phyloP scores from a whole-genome alignment of 2,113 vertebrate genomes.

The Cyprinodon tularosa region DNA sequence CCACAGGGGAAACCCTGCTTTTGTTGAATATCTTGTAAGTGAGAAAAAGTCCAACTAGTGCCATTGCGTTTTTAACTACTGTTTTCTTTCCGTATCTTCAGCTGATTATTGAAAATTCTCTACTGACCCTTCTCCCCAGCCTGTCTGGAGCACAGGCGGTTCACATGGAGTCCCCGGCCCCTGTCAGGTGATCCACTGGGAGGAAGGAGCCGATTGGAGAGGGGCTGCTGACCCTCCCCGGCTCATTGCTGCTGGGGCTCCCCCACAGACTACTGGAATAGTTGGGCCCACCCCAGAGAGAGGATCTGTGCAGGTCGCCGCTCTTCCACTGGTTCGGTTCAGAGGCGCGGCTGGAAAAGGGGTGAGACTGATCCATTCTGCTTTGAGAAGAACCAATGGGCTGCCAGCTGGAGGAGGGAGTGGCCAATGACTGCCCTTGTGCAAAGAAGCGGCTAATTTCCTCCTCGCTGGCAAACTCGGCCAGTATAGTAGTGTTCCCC shows the following conservation, averaged over 20 bases:
- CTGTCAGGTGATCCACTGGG: conserved; percentile 95
- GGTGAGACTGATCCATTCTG: conserved; percentile 92
- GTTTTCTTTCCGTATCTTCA: conserved; percentile 57
- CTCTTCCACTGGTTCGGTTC: conserved; percentile 96
- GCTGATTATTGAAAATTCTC: conserved; percentile 74
- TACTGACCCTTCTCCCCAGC: conserved; percentile 77
- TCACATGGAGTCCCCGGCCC: conserved; percentile 95
- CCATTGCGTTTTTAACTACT: conserved; percentile 80
- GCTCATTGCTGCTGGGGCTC: conserved; percentile 86
- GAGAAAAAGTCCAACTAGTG: conserved; percentile 90
- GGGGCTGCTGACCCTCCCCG: conserved; percentile 91
- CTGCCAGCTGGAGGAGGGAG: conserved; percentile 94
- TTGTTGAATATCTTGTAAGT: conserved; percentile 85
- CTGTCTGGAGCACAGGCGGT: conserved; percentile 75
- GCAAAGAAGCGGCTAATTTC: conserved; percentile 99
- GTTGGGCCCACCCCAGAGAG: conserved; percentile 94
- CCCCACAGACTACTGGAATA: conserved; percentile 99
- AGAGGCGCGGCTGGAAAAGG: conserved; percentile 89
- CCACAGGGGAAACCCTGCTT: conserved; percentile 90
- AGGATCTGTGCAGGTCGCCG: conserved; percentile 94
- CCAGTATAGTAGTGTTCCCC: conserved; percentile 99
- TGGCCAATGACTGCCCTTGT: conserved; percentile 98
- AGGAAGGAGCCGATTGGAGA: conserved; percentile 96
- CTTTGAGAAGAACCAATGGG: conserved; percentile 91
- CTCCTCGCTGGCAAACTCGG: conserved; percentile 99